Evolutionary conservation across 2,888 invertebrate species (phyloP), one percentile per base, ranked within the genome.

Genomic region (Cheilosia variabilis): DNA sequence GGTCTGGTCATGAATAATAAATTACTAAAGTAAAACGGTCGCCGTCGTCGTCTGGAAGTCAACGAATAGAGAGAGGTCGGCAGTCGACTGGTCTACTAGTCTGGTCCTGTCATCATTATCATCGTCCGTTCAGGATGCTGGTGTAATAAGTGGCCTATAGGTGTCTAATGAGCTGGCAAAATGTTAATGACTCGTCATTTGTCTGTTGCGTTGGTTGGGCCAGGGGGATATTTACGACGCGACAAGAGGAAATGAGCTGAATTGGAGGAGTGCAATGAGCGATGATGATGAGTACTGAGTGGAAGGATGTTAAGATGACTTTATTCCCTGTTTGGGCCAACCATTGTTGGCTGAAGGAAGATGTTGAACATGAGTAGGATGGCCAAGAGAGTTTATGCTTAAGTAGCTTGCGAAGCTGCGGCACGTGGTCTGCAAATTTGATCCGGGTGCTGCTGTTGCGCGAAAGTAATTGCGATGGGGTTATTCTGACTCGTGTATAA

Each of bases 141-240:
- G 45, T 19, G 47, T 60, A 52, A 43, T 60, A 65, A 79, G 78
- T 58, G 22, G 78, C 52, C 63, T 72, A 75, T 65, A 75, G 75
- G 75, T 79, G 58, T 65, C 65, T 71, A 79, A 79, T 71, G 78
- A 79, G 71, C 34, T 55, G 57, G 65, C 58, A 71, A 60, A 79
- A 72, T 72, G 50, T 58, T 79, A 71, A 78, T 69, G 78, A 72
- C 50, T 71, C 50, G 37, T 41, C 58, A 65, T 78, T 69, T 69
- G 62, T 55, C 37, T 50, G 53, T 5, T 45, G 3, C 17, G 9
- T 31, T 24, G 9, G 55, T 2, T 13, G 43, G 45, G 10, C 2
- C 24, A 13, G 19, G 15, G 15, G 27, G 5, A 34, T 71, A 17
- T 71, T 71, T 37, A 24, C 50, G 58, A 41, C 24, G 37, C 24